These are phyloP conservation scores for Aspidapion aeneum DNA, from an alignment of 2,888 invertebrate genomes.

Conservation along the genomic window DNA sequence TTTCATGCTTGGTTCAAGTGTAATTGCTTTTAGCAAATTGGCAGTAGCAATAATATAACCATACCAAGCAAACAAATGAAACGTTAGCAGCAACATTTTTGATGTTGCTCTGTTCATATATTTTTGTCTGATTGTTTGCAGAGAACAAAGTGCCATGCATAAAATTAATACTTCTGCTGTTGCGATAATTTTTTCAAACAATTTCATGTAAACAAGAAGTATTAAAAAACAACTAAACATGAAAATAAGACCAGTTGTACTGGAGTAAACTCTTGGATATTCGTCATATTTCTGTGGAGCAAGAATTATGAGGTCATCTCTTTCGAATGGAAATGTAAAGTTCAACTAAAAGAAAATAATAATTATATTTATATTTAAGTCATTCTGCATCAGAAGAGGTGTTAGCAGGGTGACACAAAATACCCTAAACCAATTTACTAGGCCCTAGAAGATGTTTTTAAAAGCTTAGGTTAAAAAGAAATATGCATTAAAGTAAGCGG, in stretches of 20 bases:
- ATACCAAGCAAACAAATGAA: neutral
- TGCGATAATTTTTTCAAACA: neutral
- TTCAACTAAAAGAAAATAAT: neutral
- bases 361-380: too few relatives aligned
- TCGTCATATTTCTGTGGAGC: neutral
- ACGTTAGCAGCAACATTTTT: neutral
- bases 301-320: neutral
- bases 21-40: neutral
- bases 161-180: neutral
- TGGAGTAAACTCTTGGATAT: neutral
- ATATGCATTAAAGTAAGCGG: too few relatives aligned
- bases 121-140: neutral
- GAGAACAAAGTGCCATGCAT: neutral
- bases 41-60: neutral
- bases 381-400: too few relatives aligned
- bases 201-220: neutral
- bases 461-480: too few relatives aligned
- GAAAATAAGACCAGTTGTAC: neutral
- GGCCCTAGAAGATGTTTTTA: too few relatives aligned
- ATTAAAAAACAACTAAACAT: neutral
- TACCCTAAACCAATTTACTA: too few relatives aligned
- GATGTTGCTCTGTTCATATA: neutral
- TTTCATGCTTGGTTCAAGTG: neutral
- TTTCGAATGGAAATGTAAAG: neutral
- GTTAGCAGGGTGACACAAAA: too few relatives aligned